A percentile compares a stretch with the other conserved stretches of the same genome.
These are phyloP conservation scores for Drosophila repletoides DNA, from an alignment of 1,140 invertebrate species.

Conservation along the genomic window DNA sequence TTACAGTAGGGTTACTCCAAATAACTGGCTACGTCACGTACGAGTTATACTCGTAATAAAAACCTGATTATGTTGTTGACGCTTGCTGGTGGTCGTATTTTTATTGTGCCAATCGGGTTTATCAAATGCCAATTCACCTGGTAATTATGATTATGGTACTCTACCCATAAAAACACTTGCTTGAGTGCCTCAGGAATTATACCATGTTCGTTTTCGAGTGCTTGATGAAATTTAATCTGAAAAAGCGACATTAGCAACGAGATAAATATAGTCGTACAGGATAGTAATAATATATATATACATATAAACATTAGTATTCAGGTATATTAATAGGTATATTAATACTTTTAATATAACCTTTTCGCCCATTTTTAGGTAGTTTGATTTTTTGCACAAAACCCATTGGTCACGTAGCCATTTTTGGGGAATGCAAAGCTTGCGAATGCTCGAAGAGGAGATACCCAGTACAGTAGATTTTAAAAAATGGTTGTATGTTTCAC, in stretches of 20 bases:
- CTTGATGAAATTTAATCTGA: slow-evolving; percentile 15
- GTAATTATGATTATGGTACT: slow-evolving; percentile 44
- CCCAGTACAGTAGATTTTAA: background rate
- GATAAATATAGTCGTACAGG: slow-evolving; percentile 10
- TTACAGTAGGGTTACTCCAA: slow-evolving; percentile 8
- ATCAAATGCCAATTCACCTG: slow-evolving; percentile 24
- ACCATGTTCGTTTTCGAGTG: slow-evolving; percentile 6
- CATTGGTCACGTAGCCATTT: slow-evolving; percentile 23
- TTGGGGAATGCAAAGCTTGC: background rate
- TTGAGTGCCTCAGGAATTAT: slow-evolving; percentile 2
- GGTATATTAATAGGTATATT: background rate
- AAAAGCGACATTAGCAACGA: slow-evolving; percentile 7
- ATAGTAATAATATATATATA: background rate
- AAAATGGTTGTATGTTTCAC: no score
- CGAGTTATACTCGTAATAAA: slow-evolving; percentile 32
- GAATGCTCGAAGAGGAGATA: background rate
- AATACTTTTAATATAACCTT: background rate
- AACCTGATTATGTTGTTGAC: slow-evolving; percentile 33
- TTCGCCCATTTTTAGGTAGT: background rate
- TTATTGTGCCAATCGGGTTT: slow-evolving; percentile 41
- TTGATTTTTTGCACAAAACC: background rate
- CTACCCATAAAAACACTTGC: slow-evolving; percentile 22
- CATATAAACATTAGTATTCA: background rate
- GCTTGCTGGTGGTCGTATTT: slow-evolving; percentile 44
- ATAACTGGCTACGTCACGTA: slow-evolving; percentile 27